Evolutionary conservation across 2,113 vertebrate genomes (phyloP).

Genomic region (Atractosteus spatula): DNA sequence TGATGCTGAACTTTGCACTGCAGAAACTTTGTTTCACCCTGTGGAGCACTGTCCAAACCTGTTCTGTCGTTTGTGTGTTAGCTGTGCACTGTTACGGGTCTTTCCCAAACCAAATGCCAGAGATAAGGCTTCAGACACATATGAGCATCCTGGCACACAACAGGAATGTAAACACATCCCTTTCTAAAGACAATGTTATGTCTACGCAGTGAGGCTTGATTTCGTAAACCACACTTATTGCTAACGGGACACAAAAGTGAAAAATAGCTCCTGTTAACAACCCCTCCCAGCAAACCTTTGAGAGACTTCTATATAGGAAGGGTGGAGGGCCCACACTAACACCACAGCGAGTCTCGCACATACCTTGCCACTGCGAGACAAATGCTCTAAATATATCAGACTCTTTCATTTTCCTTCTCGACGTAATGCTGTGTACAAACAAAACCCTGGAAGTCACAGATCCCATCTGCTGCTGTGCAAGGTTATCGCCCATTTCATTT

Average conservation of each 20-base stretch:
- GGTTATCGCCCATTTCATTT: too few relatives aligned
- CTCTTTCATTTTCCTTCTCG: too few relatives aligned
- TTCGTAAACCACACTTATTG: constrained; percentile 58
- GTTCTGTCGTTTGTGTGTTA: constrained; percentile 30
- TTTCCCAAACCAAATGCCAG: constrained; percentile 41
- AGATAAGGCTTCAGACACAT: constrained; percentile 46
- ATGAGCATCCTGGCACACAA: constrained; percentile 42
- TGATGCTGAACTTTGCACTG: background rate
- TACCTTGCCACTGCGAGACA: too few relatives aligned
- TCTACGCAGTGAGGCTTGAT: constrained; percentile 53
- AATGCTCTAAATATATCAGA: too few relatives aligned
- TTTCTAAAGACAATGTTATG: constrained; percentile 64
- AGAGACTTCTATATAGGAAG: background rate
- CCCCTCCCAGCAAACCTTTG: background rate
- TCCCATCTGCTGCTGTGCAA: too few relatives aligned
- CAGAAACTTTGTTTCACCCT: background rate
- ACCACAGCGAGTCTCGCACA: too few relatives aligned
- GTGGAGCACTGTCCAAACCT: constrained; percentile 23
- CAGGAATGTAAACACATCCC: constrained; percentile 73
- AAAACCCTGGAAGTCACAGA: too few relatives aligned
- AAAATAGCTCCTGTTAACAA: background rate
- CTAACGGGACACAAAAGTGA: constrained; percentile 35
- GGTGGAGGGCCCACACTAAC: background rate
- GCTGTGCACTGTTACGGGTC: constrained; percentile 27
- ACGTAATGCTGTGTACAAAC: too few relatives aligned